Conservation (phyloP, 92 coral and sea anemone species). For the Galaxea fascicularis region DNA sequence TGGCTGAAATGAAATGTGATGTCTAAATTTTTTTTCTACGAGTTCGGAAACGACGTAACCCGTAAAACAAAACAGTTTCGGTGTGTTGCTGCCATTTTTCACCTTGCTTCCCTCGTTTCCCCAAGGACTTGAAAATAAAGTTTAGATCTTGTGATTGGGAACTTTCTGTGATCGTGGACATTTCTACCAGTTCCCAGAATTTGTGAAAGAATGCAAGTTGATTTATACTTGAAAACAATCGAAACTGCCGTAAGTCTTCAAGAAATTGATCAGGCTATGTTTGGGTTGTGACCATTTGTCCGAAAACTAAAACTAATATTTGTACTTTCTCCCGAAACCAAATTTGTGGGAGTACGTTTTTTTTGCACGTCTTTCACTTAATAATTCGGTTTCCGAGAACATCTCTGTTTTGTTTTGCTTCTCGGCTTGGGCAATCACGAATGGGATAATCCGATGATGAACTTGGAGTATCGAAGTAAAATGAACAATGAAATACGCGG, state of each 20-base stretch:
- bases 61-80: not conserved
- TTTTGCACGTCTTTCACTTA: not conserved
- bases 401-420: not conserved
- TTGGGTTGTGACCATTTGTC: not conserved
- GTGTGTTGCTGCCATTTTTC: slow-evolving; percentile 28
- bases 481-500: not conserved
- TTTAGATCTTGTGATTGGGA: slow-evolving; percentile 29
- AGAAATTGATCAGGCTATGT: not conserved
- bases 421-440: not conserved
- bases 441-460: not conserved
- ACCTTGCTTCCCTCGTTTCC: slow-evolving; percentile 16
- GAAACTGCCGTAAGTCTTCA: not conserved
- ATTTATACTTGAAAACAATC: not conserved
- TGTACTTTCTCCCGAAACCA: not conserved
- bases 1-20: slow-evolving; percentile 20
- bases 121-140: slow-evolving; percentile 32
- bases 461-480: not conserved
- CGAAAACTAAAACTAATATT: too few relatives aligned
- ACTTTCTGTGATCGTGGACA: slow-evolving; percentile 5
- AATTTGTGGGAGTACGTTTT: not conserved
- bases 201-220: not conserved
- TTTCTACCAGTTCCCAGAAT: not conserved
- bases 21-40: not conserved
- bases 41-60: not conserved
- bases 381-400: not conserved